Evolutionary conservation across 64 coral and sea anemone genomes (phyloP).

Genomic region (Pocillopora damicornis): DNA sequence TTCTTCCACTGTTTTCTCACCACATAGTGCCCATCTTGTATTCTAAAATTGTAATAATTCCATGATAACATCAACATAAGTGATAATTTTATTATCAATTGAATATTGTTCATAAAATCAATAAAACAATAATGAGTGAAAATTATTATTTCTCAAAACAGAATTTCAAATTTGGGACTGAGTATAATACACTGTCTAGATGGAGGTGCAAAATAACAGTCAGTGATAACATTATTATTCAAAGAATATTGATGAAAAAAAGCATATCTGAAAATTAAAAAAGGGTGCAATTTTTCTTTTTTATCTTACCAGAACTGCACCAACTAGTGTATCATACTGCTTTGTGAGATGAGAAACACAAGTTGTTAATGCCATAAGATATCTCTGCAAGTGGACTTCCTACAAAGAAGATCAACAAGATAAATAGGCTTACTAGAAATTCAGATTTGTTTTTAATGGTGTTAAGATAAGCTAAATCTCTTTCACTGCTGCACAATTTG

Average conservation of each 20-base stretch:
- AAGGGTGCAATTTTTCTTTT: too few species aligned
- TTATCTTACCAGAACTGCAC: constrained; percentile 77
- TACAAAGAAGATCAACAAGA: constrained; percentile 19
- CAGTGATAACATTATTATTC: too few species aligned
- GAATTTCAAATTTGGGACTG: too few species aligned
- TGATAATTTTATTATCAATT: neutral
- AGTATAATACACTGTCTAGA: too few species aligned
- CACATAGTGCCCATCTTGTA: constrained; percentile 67
- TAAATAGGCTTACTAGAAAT: neutral
- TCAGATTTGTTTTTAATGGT: neutral
- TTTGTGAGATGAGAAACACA: constrained; percentile 72
- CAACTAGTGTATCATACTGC: constrained; percentile 86
- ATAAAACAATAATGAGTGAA: too few species aligned
- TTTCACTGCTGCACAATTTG: too few species aligned
- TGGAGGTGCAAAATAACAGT: too few species aligned
- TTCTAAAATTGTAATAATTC: constrained; percentile 14
- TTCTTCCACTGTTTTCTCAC: constrained; percentile 67
- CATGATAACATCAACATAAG: neutral
- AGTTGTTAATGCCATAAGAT: constrained; percentile 67
- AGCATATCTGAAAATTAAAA: too few species aligned
- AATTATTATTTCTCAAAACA: too few species aligned
- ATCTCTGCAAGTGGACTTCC: constrained; percentile 68
- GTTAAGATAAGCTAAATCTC: too few species aligned
- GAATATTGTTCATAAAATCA: too few species aligned
- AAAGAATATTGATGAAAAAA: too few species aligned